These are phyloP conservation scores for Automeris io DNA, from an alignment of 2,888 invertebrate species.

Conservation along the genomic window DNA sequence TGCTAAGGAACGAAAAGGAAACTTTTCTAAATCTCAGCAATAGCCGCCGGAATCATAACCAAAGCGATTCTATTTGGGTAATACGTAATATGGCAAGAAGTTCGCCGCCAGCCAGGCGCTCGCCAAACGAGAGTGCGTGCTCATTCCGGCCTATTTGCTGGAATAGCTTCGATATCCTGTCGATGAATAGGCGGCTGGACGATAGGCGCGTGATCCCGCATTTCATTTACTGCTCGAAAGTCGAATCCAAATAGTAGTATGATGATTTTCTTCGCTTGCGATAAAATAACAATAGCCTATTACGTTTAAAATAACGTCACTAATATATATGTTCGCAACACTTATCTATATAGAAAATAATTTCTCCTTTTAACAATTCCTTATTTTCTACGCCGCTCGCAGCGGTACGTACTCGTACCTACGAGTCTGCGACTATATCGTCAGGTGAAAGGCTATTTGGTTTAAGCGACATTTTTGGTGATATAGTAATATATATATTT, in stretches of 20 bases:
- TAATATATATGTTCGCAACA: not conserved
- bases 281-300: conserved; percentile 18
- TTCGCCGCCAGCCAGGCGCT: conserved; percentile 59
- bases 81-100: conserved; percentile 48
- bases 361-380: conserved; percentile 6
- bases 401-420: too few species aligned
- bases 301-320: conserved; percentile 11
- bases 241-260: conserved; percentile 7
- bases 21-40: conserved; percentile 39
- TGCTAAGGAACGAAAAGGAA: conserved; percentile 22
- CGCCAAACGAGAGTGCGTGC: conserved; percentile 39
- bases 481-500: too few species aligned
- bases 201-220: conserved; percentile 49
- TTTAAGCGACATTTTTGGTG: too few species aligned
- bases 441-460: too few species aligned
- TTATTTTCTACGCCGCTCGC: too few species aligned
- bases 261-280: not conserved
- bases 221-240: conserved; percentile 36
- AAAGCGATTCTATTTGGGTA: conserved; percentile 51
- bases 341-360: not conserved
- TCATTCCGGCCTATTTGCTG: conserved; percentile 50
- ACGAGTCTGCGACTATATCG: too few species aligned
- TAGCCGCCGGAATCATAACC: conserved; percentile 44
- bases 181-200: conserved; percentile 40
- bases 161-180: conserved; percentile 45